Evolutionary conservation across 2,888 invertebrate species (phyloP).

Genomic region (Sepiola atlantica): DNA sequence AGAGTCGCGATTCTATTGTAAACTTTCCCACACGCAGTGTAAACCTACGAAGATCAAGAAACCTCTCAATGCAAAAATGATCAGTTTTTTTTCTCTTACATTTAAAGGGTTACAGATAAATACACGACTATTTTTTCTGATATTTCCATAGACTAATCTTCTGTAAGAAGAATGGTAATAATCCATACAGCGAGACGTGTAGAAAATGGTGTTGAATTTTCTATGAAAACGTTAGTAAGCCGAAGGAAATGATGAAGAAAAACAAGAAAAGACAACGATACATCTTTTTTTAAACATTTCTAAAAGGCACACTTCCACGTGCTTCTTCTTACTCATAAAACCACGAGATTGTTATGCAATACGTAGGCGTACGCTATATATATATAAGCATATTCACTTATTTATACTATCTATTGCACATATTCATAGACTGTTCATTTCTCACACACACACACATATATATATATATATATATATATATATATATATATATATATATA

Average conservation of each 20-base stretch:
- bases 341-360: not conserved
- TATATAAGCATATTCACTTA: no score
- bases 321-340: not conserved
- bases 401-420: no score
- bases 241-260: not conserved
- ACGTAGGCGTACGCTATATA: not conserved
- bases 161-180: not conserved
- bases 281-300: not conserved
- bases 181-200: not conserved
- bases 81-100: not conserved
- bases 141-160: not conserved
- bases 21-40: not conserved
- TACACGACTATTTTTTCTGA: not conserved
- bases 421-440: no score
- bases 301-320: not conserved
- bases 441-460: no score
- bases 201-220: not conserved
- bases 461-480: no score
- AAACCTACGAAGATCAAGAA: not conserved
- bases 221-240: not conserved
- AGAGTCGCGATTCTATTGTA: not conserved
- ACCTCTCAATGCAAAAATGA: not conserved
- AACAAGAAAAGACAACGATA: not conserved
- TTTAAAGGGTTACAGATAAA: not conserved
- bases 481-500: no score